A percentile compares a stretch with the other conserved stretches of the same genome.
Conservation (phyloP, 2,797 vertebrate species). For the Cirrhinus mrigala region DNA sequence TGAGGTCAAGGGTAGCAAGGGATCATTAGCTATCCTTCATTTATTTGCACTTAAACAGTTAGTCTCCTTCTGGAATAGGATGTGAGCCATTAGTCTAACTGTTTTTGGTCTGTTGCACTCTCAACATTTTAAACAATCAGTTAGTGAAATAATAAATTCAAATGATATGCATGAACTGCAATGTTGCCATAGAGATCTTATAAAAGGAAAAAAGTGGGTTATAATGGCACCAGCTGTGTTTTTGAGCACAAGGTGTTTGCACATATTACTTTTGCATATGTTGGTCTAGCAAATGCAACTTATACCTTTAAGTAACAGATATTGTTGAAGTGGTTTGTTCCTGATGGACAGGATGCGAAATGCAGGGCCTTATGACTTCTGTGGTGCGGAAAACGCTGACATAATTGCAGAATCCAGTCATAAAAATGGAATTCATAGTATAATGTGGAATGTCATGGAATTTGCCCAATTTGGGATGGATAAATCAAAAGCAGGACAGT, state of each 20-base stretch:
- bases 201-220: background rate
- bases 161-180: conserved; percentile 32
- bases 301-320: background rate
- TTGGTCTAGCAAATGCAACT: background rate
- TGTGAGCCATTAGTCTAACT: conserved; percentile 18
- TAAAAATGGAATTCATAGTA: too few relatives aligned
- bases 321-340: background rate
- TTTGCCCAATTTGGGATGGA: too few relatives aligned
- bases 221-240: conserved; percentile 15
- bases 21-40: conserved; percentile 45
- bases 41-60: background rate
- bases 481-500: too few relatives aligned
- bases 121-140: conserved; percentile 33
- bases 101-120: conserved; percentile 37
- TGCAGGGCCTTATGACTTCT: too few relatives aligned
- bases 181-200: conserved; percentile 48
- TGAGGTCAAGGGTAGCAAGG: conserved; percentile 36
- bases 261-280: background rate
- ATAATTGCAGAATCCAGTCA: too few relatives aligned
- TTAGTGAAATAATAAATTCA: conserved; percentile 45
- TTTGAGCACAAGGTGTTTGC: background rate
- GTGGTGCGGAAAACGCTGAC: too few relatives aligned
- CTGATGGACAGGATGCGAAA: background rate
- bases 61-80: conserved; percentile 15
- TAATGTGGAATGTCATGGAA: too few relatives aligned